Percentiles rank a stretch among this genome's conserved stretches.
Evolutionary conservation across 92 coral and sea anemone genomes (phyloP).

Genomic region (Epizoanthus scotinus): DNA sequence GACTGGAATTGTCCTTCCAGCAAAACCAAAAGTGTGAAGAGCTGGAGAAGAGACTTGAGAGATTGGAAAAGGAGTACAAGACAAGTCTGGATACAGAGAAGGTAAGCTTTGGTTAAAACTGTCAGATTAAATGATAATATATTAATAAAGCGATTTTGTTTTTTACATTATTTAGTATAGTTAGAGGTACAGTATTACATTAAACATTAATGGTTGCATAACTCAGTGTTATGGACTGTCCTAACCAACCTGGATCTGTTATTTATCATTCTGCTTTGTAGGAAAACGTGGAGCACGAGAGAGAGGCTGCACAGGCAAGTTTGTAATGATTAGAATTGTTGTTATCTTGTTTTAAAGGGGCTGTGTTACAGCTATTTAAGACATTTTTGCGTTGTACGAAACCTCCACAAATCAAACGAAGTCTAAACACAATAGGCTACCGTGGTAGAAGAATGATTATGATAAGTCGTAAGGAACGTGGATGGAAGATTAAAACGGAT

Average conservation of each 20-base stretch:
- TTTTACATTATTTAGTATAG: not conserved
- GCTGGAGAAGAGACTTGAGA: slow-evolving; percentile 59
- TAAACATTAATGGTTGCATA: not conserved
- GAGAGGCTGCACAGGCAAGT: slow-evolving; percentile 77
- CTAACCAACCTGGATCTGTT: not conserved
- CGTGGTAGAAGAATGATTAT: too few species aligned
- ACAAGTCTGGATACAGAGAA: slow-evolving; percentile 68
- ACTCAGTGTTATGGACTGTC: too few species aligned
- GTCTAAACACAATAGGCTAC: not conserved
- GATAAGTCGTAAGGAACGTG: too few species aligned
- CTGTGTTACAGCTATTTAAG: too few species aligned
- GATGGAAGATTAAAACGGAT: too few species aligned
- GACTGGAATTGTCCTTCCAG: slow-evolving; percentile 34
- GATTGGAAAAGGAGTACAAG: slow-evolving; percentile 65
- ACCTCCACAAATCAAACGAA: too few species aligned
- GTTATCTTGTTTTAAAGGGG: too few species aligned
- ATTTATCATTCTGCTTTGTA: slow-evolving; percentile 27
- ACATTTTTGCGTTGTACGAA: too few species aligned
- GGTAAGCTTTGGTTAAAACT: slow-evolving; percentile 42
- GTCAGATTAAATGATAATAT: too few species aligned
- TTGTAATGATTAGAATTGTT: too few species aligned
- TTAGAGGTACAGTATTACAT: too few species aligned
- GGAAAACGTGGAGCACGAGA: slow-evolving; percentile 86
- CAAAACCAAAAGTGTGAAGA: slow-evolving; percentile 59
- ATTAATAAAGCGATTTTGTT: not conserved